A percentile compares a stretch with the other conserved stretches of the same genome.
phyloP scores from a whole-genome alignment of 92 coral and sea anemone genomes.

The Actinernus sp. region DNA sequence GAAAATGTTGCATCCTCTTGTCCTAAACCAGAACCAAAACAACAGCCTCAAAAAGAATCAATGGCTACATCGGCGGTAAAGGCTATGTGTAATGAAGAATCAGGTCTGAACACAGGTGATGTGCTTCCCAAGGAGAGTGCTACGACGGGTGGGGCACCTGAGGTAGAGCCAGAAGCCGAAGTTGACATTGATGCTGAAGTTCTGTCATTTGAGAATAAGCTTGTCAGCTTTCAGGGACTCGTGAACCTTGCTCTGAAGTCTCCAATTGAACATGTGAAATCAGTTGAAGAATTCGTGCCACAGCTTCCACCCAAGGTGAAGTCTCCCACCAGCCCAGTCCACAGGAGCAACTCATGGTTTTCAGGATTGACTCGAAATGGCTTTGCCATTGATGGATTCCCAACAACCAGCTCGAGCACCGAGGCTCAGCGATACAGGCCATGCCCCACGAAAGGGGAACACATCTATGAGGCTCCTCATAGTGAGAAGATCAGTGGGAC shows the following conservation, averaged over 20 bases:
- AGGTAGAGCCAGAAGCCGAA: background rate
- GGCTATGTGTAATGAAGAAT: too few relatives aligned
- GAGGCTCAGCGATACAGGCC: slow-evolving; percentile 28
- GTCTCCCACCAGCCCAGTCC: slow-evolving; percentile 5
- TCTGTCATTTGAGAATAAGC: slow-evolving; percentile 28
- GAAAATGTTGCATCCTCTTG: too few relatives aligned
- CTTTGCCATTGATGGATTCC: background rate
- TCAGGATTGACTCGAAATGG: too few relatives aligned
- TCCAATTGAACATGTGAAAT: background rate
- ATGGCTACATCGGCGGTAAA: too few relatives aligned
- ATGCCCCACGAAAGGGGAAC: slow-evolving; percentile 22
- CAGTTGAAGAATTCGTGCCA: slow-evolving; percentile 14
- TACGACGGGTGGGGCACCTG: too few relatives aligned
- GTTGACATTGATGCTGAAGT: slow-evolving; percentile 2
- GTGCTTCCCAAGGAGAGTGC: too few relatives aligned
- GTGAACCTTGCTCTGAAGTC: background rate
- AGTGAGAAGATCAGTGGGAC: background rate
- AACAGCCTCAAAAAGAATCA: too few relatives aligned
- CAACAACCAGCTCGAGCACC: background rate
- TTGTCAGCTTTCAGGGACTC: slow-evolving; percentile 1
- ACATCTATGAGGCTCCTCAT: slow-evolving; percentile 4
- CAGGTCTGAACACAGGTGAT: too few relatives aligned
- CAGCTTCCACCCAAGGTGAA: slow-evolving; percentile 59
- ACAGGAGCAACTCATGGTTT: background rate
- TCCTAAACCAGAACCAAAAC: too few relatives aligned